Percentiles rank a stretch among this genome's conserved stretches.
phyloP scores from a whole-genome alignment of 2,113 vertebrate species.

The Actenoides hombroni region DNA sequence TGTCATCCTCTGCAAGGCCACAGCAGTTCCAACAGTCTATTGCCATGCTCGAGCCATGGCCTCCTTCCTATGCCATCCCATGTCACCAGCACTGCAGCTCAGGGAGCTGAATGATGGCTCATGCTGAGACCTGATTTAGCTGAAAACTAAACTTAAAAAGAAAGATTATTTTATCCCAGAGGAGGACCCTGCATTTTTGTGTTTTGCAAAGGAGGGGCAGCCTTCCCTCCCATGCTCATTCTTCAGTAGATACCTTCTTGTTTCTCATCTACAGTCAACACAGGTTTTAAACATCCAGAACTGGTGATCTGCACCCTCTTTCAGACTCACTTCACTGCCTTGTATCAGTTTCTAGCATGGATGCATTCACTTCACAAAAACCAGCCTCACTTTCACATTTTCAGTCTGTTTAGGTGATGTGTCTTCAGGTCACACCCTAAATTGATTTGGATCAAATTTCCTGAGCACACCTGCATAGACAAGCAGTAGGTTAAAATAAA shows the following conservation, averaged over 20 bases:
- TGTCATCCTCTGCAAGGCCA: neutral
- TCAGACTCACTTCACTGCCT: neutral
- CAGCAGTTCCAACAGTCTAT: accelerated
- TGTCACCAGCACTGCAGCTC: neutral
- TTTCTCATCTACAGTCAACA: neutral
- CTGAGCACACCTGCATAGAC: neutral
- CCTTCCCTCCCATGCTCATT: neutral
- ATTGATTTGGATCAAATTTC: neutral
- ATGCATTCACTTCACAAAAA: neutral
- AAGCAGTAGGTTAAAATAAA: neutral
- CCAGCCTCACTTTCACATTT: neutral
- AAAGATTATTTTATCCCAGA: neutral
- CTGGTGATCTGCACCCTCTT: neutral
- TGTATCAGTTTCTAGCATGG: neutral
- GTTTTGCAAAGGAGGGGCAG: neutral
- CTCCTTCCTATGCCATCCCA: accelerated
- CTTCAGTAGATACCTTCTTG: neutral
- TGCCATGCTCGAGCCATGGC: accelerated
- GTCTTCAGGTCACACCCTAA: neutral
- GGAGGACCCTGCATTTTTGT: neutral
- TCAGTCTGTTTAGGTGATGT: neutral
- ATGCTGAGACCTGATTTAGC: neutral
- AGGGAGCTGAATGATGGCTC: neutral
- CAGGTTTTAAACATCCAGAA: neutral
- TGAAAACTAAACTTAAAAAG: neutral